These are phyloP conservation scores for Arenaria interpres DNA, from an alignment of 2,113 vertebrate genomes.

Conservation along the genomic window DNA sequence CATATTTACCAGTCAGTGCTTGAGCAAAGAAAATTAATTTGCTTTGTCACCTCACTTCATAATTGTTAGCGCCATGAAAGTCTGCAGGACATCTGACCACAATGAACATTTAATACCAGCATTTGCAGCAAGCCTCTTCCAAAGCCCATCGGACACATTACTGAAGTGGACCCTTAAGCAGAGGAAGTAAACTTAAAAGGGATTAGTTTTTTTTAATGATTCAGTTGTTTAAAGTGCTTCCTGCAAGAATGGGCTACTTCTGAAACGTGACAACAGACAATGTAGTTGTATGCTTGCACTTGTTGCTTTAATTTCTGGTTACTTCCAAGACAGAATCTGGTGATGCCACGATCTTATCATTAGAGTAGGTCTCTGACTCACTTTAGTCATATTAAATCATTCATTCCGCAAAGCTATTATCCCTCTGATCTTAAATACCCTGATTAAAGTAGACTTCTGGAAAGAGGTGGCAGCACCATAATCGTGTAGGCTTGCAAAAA, in stretches of 20 bases:
- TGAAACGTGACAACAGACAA: background rate
- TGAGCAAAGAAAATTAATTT: background rate
- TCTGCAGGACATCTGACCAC: background rate
- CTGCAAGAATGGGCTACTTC: background rate
- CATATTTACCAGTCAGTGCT: background rate
- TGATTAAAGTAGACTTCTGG: background rate
- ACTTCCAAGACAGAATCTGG: background rate
- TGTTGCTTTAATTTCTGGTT: background rate
- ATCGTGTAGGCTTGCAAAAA: background rate
- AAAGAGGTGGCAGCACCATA: background rate
- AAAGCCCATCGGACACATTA: background rate
- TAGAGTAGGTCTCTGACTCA: background rate
- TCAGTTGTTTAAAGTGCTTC: background rate
- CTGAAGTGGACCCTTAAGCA: background rate
- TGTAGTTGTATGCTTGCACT: background rate
- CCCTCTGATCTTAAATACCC: background rate
- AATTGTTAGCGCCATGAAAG: background rate
- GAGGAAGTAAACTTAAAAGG: slow-evolving; percentile 15
- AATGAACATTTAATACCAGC: background rate
- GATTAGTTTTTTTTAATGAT: background rate
- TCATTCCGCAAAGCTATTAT: background rate
- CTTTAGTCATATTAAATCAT: background rate
- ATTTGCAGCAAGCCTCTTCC: background rate
- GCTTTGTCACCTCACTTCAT: background rate
- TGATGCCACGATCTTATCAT: background rate